These are phyloP conservation scores for Sebastiscus albofasciatus DNA, from an alignment of 2,797 vertebrate genomes.

Conservation along the genomic window DNA sequence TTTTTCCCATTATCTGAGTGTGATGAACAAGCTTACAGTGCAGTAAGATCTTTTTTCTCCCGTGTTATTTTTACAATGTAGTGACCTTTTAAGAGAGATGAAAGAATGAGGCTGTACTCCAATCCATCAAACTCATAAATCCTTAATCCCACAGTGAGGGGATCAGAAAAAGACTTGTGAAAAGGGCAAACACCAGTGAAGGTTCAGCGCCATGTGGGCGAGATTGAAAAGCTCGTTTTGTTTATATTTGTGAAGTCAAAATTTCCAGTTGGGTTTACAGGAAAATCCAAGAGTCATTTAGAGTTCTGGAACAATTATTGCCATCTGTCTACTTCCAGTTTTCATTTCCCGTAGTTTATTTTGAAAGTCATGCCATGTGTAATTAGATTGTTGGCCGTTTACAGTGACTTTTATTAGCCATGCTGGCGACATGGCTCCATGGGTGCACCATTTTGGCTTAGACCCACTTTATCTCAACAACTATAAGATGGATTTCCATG, in stretches of 20 bases:
- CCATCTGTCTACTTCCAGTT: neutral
- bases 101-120: slow-evolving; percentile 51
- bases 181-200: slow-evolving; percentile 46
- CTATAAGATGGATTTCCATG: neutral
- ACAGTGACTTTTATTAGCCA: neutral
- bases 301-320: neutral
- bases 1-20: neutral
- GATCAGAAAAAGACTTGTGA: slow-evolving; percentile 48
- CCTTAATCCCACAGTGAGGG: slow-evolving; percentile 51
- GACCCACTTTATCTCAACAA: neutral
- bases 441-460: neutral
- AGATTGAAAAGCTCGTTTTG: slow-evolving; percentile 40
- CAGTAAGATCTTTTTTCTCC: slow-evolving; percentile 10
- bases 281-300: slow-evolving; percentile 23
- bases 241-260: slow-evolving; percentile 31
- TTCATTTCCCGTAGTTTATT: neutral
- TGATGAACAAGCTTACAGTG: slow-evolving; percentile 5
- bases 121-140: slow-evolving; percentile 66
- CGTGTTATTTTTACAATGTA: slow-evolving; percentile 47
- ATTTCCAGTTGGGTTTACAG: slow-evolving; percentile 40
- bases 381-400: neutral
- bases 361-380: slow-evolving; percentile 8
- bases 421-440: neutral
- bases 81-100: slow-evolving; percentile 65
- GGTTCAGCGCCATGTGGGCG: slow-evolving; percentile 1